Percentiles rank a stretch among this genome's conserved stretches.
These are phyloP conservation scores for Rhineura floridana DNA, from an alignment of 2,113 vertebrate species.

Conservation along the genomic window DNA sequence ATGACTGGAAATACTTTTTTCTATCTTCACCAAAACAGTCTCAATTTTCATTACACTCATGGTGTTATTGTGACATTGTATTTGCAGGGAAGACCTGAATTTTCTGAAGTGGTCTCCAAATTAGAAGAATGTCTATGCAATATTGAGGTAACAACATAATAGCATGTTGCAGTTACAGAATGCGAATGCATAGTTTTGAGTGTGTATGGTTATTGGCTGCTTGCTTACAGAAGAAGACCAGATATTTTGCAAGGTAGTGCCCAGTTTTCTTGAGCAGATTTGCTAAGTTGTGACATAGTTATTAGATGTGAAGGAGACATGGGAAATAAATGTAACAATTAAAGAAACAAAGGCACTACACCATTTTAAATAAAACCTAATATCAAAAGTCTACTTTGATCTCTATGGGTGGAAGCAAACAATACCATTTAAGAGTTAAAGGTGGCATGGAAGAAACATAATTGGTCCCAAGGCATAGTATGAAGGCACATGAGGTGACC, in stretches of 20 bases:
- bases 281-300: fast-evolving
- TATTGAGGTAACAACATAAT: constrained; percentile 82
- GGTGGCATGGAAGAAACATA: no score
- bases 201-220: fast-evolving
- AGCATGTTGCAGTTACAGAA: not conserved
- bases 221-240: not conserved
- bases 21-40: not conserved
- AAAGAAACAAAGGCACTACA: not conserved
- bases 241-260: not conserved
- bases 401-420: not conserved
- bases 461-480: not conserved
- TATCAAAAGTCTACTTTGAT: not conserved
- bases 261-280: not conserved
- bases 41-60: not conserved
- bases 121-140: constrained; percentile 94
- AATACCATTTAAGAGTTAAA: not conserved
- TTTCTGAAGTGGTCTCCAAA: constrained; percentile 91
- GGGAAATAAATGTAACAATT: not conserved
- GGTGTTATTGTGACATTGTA: not conserved
- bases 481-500: no score
- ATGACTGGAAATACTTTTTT: not conserved
- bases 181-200: not conserved
- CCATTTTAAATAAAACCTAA: not conserved
- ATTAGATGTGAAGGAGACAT: fast-evolving
- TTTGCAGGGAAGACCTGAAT: constrained; percentile 90